Evolutionary conservation across 2,888 invertebrate genomes (phyloP).

Genomic region (Agriopis marginaria): DNA sequence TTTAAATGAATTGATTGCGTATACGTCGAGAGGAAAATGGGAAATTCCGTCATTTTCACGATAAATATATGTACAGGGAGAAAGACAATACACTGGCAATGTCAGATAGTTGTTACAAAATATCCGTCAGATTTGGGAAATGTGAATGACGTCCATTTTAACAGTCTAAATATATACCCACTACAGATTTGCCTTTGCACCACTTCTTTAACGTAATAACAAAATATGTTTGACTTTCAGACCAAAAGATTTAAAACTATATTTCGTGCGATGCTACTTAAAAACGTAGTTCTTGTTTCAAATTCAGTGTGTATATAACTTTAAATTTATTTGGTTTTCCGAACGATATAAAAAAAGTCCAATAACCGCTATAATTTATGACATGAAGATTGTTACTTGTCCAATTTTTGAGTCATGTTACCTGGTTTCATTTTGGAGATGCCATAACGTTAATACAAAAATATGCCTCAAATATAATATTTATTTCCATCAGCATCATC

Average conservation of each 20-base stretch:
- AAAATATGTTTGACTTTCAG: not conserved
- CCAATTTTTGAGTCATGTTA: constrained; percentile 60
- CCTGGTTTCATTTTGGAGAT: constrained; percentile 57
- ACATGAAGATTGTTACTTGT: constrained; percentile 43
- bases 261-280: not conserved
- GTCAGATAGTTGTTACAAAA: constrained; percentile 43
- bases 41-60: constrained; percentile 65
- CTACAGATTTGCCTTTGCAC: not conserved
- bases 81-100: constrained; percentile 76
- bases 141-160: constrained; percentile 44
- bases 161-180: constrained; percentile 18
- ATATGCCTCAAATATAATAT: not conserved
- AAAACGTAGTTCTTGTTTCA: not conserved
- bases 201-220: not conserved
- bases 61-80: constrained; percentile 75
- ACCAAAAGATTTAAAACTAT: not conserved
- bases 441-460: constrained; percentile 10
- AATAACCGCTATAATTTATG: not conserved
- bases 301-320: not conserved
- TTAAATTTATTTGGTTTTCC: not conserved
- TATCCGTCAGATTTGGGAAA: constrained; percentile 38
- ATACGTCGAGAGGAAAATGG: constrained; percentile 39
- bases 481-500: not conserved
- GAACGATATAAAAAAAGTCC: constrained; percentile 1
- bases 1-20: constrained; percentile 29